Conservation (phyloP, 2,888 invertebrate genomes). For the Reticulitermes lucifugus region DNA sequence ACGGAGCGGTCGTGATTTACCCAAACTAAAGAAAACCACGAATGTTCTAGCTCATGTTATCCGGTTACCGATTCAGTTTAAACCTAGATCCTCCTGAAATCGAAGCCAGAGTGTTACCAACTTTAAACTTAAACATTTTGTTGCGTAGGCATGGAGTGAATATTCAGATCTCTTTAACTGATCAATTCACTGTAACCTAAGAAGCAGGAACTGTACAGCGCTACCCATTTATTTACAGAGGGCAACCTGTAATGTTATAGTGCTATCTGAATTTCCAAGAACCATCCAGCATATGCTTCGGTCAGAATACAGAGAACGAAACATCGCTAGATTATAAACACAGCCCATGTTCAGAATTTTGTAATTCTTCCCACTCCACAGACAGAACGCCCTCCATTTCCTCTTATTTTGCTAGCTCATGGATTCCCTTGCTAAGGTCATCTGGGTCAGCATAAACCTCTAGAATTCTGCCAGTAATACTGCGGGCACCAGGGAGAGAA, state of each 20-base stretch:
- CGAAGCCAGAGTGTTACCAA: too few species aligned
- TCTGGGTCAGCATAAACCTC: constrained; percentile 93
- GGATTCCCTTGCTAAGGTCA: constrained; percentile 93
- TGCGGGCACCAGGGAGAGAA: constrained; percentile 77
- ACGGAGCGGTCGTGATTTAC: too few species aligned
- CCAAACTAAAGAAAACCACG: too few species aligned
- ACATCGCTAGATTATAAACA: background rate
- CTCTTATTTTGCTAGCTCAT: constrained; percentile 92
- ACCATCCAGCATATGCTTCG: background rate
- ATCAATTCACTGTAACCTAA: background rate
- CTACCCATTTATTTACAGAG: background rate
- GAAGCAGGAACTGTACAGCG: background rate
- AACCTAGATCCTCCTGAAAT: too few species aligned
- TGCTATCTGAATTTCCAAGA: background rate
- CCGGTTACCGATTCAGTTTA: too few species aligned
- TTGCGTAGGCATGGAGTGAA: background rate
- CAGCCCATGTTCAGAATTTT: constrained; percentile 60
- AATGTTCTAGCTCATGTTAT: too few species aligned
- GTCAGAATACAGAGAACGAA: background rate
- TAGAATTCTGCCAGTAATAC: constrained; percentile 85
- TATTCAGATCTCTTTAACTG: background rate
- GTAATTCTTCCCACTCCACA: constrained; percentile 89
- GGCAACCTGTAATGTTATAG: background rate
- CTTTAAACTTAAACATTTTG: too few species aligned
- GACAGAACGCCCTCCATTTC: constrained; percentile 90